Base-by-base conservation (phyloP, 2,797 vertebrate species). In the Poecile montanus region DNA sequence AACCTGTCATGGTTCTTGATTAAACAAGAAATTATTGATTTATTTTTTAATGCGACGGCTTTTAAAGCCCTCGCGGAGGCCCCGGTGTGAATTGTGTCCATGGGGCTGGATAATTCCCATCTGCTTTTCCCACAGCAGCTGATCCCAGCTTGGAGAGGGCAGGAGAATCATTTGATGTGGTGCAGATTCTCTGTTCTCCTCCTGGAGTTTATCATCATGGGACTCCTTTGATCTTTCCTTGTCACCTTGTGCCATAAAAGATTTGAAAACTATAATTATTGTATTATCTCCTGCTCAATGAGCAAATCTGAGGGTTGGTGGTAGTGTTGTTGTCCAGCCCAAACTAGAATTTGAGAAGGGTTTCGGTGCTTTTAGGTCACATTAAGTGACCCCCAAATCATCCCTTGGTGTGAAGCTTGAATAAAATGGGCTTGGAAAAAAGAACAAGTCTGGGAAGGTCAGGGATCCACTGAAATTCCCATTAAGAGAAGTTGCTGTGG, bases 221-320 rank as follows among this genome's bases (percentile, higher is more conserved):
- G 25, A 53, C 48, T 47, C 25, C 34, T 68, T 54, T 25, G 56
- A 21, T 34, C 34, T 34, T 77, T 70, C 42, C 20, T 47, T 11
- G 20, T 54, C 48, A 11, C 40, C 34, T 54, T 18, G 13, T 47
- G 40, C 47, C 34, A 15, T 25, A 34, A 34, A 70, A 26, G 3
- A 62, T 30, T 70, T 70, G 27, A 10, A 19, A 45, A 8, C 27
- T 9, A 11, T n/a, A 53, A 77, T 62, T 58, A 66, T 25, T 54
- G 23, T 7, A n/a, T 45, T 54, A 40, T 34, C 40, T 62, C 48
- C 34, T 14, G 20, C n/a, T 34, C 30, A 40, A 48, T 15, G 48
- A 86, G 16, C 16, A 17, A 14, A 40, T 40, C 40, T 0, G 11
- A 54, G 25, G 16, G 20, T 1, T 44, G 58, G 0, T 40, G 34